These are phyloP conservation scores for Andrena minutula DNA, from an alignment of 2,888 invertebrate species.

Conservation along the genomic window DNA sequence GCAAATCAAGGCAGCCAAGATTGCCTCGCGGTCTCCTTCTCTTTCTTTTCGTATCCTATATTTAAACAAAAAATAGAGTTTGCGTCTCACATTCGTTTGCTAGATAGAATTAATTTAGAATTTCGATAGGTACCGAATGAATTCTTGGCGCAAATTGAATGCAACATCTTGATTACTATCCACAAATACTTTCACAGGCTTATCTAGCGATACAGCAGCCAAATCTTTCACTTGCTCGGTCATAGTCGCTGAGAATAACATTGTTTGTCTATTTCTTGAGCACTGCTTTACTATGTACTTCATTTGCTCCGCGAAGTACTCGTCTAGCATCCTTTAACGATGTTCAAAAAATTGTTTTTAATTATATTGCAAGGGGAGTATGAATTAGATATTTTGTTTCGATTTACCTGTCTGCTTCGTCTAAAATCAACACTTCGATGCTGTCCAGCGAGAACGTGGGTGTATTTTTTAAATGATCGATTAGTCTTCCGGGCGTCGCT, in stretches of 20 bases:
- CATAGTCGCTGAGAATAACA: conserved; percentile 99
- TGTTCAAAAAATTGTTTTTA: conserved; percentile 8
- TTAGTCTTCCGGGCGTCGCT: conserved; percentile 98
- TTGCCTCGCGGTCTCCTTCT: conserved; percentile 96
- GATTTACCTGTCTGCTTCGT: conserved; percentile 90
- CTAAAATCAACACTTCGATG: conserved; percentile 94
- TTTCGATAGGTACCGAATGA: conserved; percentile 88
- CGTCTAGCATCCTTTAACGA: conserved; percentile 95
- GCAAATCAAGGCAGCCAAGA: conserved; percentile 92
- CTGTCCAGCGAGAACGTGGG: conserved; percentile 95
- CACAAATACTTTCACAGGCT: conserved; percentile 97
- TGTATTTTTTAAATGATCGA: conserved; percentile 98
- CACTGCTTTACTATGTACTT: conserved; percentile 98
- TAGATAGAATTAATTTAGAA: conserved; percentile 11
- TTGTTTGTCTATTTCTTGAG: conserved; percentile 95
- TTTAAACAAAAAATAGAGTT: conserved; percentile 21
- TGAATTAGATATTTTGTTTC: conserved; percentile 1
- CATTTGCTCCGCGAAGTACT: conserved; percentile 99
- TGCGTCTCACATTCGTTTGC: background rate
- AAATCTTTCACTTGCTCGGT: conserved; percentile 98
- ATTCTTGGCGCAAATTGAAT: conserved; percentile 97
- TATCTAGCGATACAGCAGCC: conserved; percentile 95
- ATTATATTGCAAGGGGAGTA: background rate
- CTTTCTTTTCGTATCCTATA: conserved; percentile 93
- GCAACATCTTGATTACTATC: conserved; percentile 98